Evolutionary conservation across 2,888 invertebrate species (phyloP), one percentile per base, ranked within the genome.

Genomic region (Xylota segnis): DNA sequence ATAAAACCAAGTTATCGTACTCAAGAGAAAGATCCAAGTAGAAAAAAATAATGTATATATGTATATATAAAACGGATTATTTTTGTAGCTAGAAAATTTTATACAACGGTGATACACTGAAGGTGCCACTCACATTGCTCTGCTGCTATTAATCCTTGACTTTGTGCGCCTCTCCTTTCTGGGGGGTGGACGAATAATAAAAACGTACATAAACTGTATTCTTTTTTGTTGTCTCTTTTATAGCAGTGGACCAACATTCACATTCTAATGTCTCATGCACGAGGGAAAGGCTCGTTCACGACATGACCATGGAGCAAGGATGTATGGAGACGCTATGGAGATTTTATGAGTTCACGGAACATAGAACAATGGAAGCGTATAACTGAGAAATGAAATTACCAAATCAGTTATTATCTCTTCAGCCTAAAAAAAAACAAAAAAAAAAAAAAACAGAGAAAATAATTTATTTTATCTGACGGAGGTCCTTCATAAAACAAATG

Each of bases 401-500:
- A 75, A 84, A 84, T 81, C 75, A 79, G 84, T 75, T 81, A 84
- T 81, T 81, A 84, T 81, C 84, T 84, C 29, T 71, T 16, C 47
- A 43, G 81, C 74, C 78, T 71, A 81, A 88, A 88, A 90, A 89
- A 23, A 23, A 23, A 23, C n/a, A n/a, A n/a, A n/a, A n/a, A n/a
- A n/a, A n/a, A 89, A 89, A 90, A 90, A 89, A 89, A 89, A 90
- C 89, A 89, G 90, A 6, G 37, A 37, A 37, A 89, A 90, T 90
- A 87, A 78, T 88, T 75, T 72, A 88, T 88, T 89, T 89, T 90
- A 90, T 89, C 88, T 87, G 88, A 87, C 76, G 72, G 83, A 84
- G 87, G 84, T 87, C 87, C 87, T 87, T 87, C 89, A 91, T 90
- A 91, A 90, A 91, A 90, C 90, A 91, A 90, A 90, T 91, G 91